These are phyloP conservation scores for Scopus umbretta DNA, from an alignment of 2,113 vertebrate species.

Conservation along the genomic window DNA sequence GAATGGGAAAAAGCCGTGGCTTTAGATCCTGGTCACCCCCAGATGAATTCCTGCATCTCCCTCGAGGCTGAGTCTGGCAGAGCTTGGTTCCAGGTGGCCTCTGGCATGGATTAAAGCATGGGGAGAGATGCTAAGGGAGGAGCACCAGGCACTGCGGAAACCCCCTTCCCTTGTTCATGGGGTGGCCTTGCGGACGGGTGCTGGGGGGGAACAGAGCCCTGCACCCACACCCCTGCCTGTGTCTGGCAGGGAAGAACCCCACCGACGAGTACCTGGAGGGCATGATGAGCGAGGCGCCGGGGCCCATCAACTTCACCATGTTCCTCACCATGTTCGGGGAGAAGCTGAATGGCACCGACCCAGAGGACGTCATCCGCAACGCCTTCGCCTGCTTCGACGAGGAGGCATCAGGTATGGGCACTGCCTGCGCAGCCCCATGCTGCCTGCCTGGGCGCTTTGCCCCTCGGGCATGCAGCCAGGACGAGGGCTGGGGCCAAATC, in stretches of 20 bases:
- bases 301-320: slow-evolving; percentile 99
- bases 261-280: slow-evolving; percentile 96
- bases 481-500: rapidly evolving
- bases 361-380: slow-evolving; percentile 95
- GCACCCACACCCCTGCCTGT: neutral
- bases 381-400: slow-evolving; percentile 98
- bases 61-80: neutral
- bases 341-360: slow-evolving; percentile 94
- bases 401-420: slow-evolving; percentile 84
- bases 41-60: neutral
- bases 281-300: slow-evolving; percentile 97
- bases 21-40: neutral
- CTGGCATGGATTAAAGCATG: rapidly evolving
- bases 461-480: rapidly evolving
- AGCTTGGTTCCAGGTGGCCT: neutral
- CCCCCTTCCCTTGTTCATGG: rapidly evolving
- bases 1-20: rapidly evolving
- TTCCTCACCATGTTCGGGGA: slow-evolving; percentile 99
- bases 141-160: neutral
- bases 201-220: too few relatives aligned
- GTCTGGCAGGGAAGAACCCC: slow-evolving; percentile 90
- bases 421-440: neutral
- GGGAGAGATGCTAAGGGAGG: neutral
- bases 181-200: rapidly evolving
- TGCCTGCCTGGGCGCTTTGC: neutral